Base-by-base conservation (phyloP, 1,140 invertebrate species). In the Papilio polyxenes region DNA sequence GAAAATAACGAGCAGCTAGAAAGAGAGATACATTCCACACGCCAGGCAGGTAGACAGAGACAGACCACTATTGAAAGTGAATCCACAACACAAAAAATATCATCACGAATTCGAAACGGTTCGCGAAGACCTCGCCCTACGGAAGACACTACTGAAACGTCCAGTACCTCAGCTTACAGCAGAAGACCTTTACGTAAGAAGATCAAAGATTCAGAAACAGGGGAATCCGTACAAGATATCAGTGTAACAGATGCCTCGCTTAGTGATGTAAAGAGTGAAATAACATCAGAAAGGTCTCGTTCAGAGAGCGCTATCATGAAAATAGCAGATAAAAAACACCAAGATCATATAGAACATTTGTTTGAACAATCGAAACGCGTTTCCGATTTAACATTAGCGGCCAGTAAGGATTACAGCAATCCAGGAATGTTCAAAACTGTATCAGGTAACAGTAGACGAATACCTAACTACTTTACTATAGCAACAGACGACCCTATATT, bases 401-500 rank as follows among this genome's bases (percentile, higher is more conserved):
- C 95, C 4, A 95, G 95, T 81, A 95, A 95, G 83, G 95, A 96
- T 76, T 96, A 96, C 84, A 95, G 95, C 79, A 95, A 93, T 40
- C 95, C 95, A 0, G 95, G 95, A 13, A 89, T 95, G 87, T 96
- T 96, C 84, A 96, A 96, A 88, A 92, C 94, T 0, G 89, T 95
- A 37, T 89, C 94, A 37, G 89, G 94, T 0, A 95, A 91, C 48
- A 93, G 95, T 80, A 95, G 95, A 84, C 89, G 95, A 82, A 94
- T 95, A 89, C 96, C 96, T 4, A 96, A 94, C 87, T 95, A 96
- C 83, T 96, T 96, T 84, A 96, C 95, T 0, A 95, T 96, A 90
- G 95, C 95, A 0, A 96, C 96, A 10, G 96, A 96, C 82, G 95
- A 96, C 85, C 96, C 96, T 0, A 96, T 96, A 40, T 90, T 96